Evolutionary conservation across 30 jellyfish, hydroid and myxozoan genomes (phyloP), one percentile per base, ranked within the genome.

Genomic region (Nemopilema nomurai): DNA sequence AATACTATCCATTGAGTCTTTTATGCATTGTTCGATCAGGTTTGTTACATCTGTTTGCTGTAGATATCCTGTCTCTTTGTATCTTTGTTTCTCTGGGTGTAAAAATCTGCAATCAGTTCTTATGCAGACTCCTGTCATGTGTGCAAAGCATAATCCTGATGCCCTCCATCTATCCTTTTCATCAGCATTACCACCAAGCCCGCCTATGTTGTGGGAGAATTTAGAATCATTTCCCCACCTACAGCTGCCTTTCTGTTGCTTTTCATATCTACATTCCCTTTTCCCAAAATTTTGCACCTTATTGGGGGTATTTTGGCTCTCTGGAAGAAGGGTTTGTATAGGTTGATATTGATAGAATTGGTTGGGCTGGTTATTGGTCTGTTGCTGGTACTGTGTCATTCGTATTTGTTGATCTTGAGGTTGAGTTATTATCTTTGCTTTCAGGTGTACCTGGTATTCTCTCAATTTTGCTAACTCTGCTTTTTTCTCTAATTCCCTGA

Each of bases 241-340:
- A 49, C 80, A 69, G 62, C 80, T 69, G 25, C 80, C 80, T 69
- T 30, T 69, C 80, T 21, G 16, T 27, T 25, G 19, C 80, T 69
- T 69, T 69, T 69, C 80, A 69, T 69, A 69, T 69, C 80, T 69
- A 30, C 80, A 69, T 69, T 69, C 80, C 75, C 75, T 65, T 8
- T 65, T 65, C 75, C 72, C 72, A 63, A 63, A 63, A n/a, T 63
- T 63, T 24, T 63, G 72, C 72, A 63, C 29, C 72, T 63, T 29
- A n/a, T 29, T 65, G 75, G 75, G 75, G 28, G 32, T 65, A 65
- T 8, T 13, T 65, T n/a, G 75, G 70, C 0, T 6, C 26, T 57
- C 22, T 57, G 70, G 70, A 9, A 16, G 16, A 51, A 51, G 20
- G 67, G 67, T 9, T 51, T 51, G 67, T 51, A 20, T 51, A 51